Conservation (phyloP, 2,797 vertebrate genomes). For the Glyptemys insculpta region DNA sequence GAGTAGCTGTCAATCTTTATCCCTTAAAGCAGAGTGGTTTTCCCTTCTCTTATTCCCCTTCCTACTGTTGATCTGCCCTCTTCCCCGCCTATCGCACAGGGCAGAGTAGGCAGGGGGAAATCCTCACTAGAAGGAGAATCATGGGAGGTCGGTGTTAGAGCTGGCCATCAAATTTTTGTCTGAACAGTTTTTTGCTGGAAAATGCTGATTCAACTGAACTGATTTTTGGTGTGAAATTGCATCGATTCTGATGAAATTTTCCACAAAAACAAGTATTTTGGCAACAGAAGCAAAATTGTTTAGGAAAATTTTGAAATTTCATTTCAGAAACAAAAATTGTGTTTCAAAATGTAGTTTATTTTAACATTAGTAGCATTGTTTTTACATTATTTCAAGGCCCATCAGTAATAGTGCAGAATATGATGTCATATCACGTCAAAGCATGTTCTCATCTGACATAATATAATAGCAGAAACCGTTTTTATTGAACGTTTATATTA, state of each 20-base stretch:
- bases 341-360: not conserved
- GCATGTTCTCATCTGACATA: not conserved
- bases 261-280: not conserved
- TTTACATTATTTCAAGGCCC: not conserved
- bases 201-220: not conserved
- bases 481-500: not conserved
- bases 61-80: not conserved
- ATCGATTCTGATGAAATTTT: not conserved
- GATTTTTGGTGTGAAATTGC: not conserved
- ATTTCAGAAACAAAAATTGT: not conserved
- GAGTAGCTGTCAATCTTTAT: not conserved
- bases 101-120: not conserved
- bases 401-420: not conserved
- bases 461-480: not conserved
- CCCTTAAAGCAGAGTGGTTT: not conserved
- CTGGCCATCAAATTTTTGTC: not conserved
- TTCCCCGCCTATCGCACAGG: not conserved
- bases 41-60: not conserved
- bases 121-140: not conserved
- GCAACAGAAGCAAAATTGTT: not conserved
- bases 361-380: not conserved
- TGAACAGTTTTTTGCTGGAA: not conserved
- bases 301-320: not conserved
- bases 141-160: not conserved
- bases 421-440: not conserved